A percentile compares a stretch with the other conserved stretches of the same genome.
Conservation (phyloP, 1,140 invertebrate species). For the Aphis gossypii region DNA sequence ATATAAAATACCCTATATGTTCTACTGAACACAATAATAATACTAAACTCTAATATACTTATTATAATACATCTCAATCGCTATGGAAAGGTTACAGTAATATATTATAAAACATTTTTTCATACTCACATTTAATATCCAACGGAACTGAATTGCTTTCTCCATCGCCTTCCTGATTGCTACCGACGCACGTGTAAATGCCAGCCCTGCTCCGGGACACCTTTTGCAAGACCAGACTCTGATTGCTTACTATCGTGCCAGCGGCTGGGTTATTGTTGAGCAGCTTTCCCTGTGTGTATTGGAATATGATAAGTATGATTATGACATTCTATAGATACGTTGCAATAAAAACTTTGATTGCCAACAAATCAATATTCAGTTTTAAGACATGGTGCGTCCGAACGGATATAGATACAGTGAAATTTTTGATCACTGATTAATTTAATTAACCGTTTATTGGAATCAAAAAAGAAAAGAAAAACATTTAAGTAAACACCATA, state of each 20-base stretch:
- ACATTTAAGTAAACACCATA: not conserved
- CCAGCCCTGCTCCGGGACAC: slow-evolving; percentile 78
- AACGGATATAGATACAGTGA: not conserved
- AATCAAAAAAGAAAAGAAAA: not conserved
- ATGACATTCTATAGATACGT: not conserved
- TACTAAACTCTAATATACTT: too few species aligned
- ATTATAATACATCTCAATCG: not conserved
- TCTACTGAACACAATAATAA: too few species aligned
- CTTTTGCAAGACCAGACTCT: slow-evolving; percentile 83
- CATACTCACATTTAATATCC: slow-evolving; percentile 86
- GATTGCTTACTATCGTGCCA: slow-evolving; percentile 85
- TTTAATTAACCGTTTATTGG: not conserved
- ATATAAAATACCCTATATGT: too few species aligned
- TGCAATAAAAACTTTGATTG: not conserved
- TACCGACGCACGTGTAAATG: slow-evolving; percentile 83
- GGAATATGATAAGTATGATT: slow-evolving; percentile 51
- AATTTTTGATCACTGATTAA: not conserved
- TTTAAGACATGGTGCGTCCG: not conserved
- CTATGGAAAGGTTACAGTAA: not conserved
- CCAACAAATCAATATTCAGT: not conserved
- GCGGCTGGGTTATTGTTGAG: slow-evolving; percentile 60
- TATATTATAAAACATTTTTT: not conserved
- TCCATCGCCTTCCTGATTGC: slow-evolving; percentile 84
- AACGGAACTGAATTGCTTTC: slow-evolving; percentile 81
- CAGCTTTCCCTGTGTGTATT: slow-evolving; percentile 68